Base-by-base conservation (phyloP, 2,113 vertebrate genomes). In the Acanthisitta chloris region DNA sequence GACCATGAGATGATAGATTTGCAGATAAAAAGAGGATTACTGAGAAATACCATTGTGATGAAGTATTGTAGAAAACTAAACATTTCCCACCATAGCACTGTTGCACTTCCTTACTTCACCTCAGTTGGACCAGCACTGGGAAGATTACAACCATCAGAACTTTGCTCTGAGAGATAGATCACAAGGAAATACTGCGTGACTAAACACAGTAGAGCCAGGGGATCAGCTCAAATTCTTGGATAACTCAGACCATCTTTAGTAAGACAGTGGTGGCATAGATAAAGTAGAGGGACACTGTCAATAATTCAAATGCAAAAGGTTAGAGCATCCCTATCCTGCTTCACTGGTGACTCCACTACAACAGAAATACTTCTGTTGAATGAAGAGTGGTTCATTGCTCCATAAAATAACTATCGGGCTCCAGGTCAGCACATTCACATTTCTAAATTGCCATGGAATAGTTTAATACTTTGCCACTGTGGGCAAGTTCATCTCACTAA, bases 401-500 rank as follows among this genome's bases (percentile, higher is more conserved):
- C n/a, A 23, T 14, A 61, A 64, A 76, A 10, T 15, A 51, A 79
- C 17, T 15, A 15, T 40, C 55, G 43, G 54, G 29, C 12, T 84
- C 42, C 46, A 77, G 33, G 17, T 29, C 19, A 66, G 28, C 49
- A 77, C 0, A 0, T 31, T 52, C 9, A 21, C 49, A 52, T 34
- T 29, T 82, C 43, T 45, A 65, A 45, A 36, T 67, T 46, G 64
- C 42, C 17, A 48, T 25, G 26, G 9, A 86, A 65, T 3, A 77
- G 16, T 81, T 86, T 48, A 55, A 40, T 57, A 21, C 45, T 64
- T 62, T 72, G 36, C 25, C 59, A 51, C 43, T 62, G 36, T 36
- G 64, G 17, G n/a, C 15, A 69, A 52, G 18, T n/a, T 81, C 15
- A 49, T 23, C 18, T 61, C 36, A 42, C 10, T 84, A 45, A 59